Evolutionary conservation across 2,113 vertebrate genomes (phyloP).

Genomic region (Hippocampus mohnikei): DNA sequence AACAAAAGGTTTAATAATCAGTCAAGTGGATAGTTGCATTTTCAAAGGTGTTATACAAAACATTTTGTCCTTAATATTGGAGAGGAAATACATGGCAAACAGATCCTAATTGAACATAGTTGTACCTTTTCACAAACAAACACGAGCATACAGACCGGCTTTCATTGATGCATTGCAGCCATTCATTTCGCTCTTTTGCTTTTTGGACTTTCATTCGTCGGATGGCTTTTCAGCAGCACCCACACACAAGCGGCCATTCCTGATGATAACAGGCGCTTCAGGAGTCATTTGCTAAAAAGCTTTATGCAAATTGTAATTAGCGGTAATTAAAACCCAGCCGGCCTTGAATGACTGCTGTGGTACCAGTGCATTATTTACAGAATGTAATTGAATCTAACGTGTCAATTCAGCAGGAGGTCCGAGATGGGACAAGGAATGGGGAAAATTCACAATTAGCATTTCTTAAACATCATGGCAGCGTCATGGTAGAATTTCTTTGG

Average conservation of each 20-base stretch:
- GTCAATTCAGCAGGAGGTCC: conserved; percentile 43
- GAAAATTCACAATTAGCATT: not conserved
- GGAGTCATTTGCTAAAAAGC: conserved; percentile 77
- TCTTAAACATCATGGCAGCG: not conserved
- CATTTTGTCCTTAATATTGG: not conserved
- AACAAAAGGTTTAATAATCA: not conserved
- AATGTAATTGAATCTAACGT: conserved; percentile 72
- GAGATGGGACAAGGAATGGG: conserved; percentile 1
- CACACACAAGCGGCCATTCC: conserved; percentile 54
- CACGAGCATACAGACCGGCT: conserved; percentile 15
- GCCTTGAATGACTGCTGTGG: conserved; percentile 71
- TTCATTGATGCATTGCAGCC: conserved; percentile 13
- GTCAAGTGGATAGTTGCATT: not conserved
- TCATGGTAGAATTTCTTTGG: not conserved
- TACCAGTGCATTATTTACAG: conserved; percentile 72
- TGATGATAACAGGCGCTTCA: conserved; percentile 75
- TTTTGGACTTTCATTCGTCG: conserved; percentile 57
- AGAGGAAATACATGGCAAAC: not conserved
- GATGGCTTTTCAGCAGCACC: conserved; percentile 41
- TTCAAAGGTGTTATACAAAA: not conserved
- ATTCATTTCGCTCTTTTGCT: conserved; percentile 28
- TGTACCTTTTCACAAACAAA: not conserved
- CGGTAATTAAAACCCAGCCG: conserved; percentile 77
- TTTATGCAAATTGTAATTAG: conserved; percentile 83
- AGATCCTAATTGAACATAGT: not conserved